Evolutionary conservation across 2,113 vertebrate species (phyloP), one percentile per base, ranked within the genome.

Genomic region (Prionailurus viverrinus): DNA sequence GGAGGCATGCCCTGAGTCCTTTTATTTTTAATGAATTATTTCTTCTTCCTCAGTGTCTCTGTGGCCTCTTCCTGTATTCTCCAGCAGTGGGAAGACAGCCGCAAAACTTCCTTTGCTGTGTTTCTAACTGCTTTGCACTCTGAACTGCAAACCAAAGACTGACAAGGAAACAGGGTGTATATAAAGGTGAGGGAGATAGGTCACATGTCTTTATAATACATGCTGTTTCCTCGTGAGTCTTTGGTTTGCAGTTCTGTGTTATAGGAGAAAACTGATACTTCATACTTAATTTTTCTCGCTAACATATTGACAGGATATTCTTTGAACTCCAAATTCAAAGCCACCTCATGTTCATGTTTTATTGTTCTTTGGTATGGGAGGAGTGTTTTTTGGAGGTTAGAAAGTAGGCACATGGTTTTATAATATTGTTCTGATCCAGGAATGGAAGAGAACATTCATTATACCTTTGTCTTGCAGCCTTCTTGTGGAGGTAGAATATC

Each of bases 291-390:
- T 97, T 96, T 93, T 14, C 7, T 73, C 79, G 79, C 90, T 95
- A 83, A 87, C 97, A 7, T 89, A 48, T 39, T 83, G 58, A 51
- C 78, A 86, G 92, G 51, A 88, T 69, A 66, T 96, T 92, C 58
- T 96, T 96, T 96, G 94, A 97, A 97, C 65, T 98, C 89, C 15
- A 25, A 3, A 79, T 97, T 98, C 94, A 81, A 68, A 97, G 71
- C 97, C 36, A 7, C 3, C 5, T 5, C 11, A 5, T 88, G 45
- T 13, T 93, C 0, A 0, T 74, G 96, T 97, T 95, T 31, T 55
- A 71, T 98, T n/a, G 45, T 33, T 51, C 18, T 69, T 82, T 31
- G 66, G 61, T 55, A 15, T 9, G 23, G 2, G 36, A 63, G 48
- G 1, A 78, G 1, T 65, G 69, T 82, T 89, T 91, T 74, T 93